A percentile compares a stretch with the other conserved stretches of the same genome.
Evolutionary conservation across 2,797 vertebrate species (phyloP).

Genomic region (Perodicticus potto): DNA sequence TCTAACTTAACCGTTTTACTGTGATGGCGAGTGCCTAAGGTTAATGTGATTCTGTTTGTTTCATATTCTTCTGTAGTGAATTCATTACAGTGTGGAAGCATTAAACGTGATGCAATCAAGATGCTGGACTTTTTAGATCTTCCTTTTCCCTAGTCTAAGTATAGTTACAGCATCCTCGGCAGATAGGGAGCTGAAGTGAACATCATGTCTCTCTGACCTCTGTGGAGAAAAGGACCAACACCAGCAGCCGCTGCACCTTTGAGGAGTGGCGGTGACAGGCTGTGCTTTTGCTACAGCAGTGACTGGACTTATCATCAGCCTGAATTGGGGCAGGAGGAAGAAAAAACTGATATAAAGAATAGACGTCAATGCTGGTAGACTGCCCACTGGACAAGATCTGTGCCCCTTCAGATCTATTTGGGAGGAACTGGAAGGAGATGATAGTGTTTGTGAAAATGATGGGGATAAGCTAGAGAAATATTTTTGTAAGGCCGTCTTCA

Average conservation of each 20-base stretch:
- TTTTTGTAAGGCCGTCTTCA: background rate
- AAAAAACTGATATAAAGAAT: background rate
- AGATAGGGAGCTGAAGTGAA: background rate
- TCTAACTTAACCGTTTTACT: background rate
- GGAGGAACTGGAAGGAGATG: background rate
- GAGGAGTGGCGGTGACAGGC: background rate
- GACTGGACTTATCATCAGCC: background rate
- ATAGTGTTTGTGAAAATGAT: slow-evolving; percentile 28
- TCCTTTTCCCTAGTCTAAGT: background rate
- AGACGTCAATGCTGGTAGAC: background rate
- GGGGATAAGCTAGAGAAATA: background rate
- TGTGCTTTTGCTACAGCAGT: background rate
- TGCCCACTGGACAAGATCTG: background rate
- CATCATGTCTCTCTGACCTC: background rate
- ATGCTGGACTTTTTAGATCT: background rate
- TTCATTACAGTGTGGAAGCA: background rate
- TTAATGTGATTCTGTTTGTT: background rate
- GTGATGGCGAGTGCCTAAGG: background rate
- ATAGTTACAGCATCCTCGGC: background rate
- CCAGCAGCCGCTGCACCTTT: background rate
- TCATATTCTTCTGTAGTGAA: background rate
- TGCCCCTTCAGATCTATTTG: background rate
- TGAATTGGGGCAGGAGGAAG: background rate
- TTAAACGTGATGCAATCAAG: background rate
- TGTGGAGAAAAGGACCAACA: background rate